Conservation (phyloP, 2,113 vertebrate genomes). For the Uria lomvia region DNA sequence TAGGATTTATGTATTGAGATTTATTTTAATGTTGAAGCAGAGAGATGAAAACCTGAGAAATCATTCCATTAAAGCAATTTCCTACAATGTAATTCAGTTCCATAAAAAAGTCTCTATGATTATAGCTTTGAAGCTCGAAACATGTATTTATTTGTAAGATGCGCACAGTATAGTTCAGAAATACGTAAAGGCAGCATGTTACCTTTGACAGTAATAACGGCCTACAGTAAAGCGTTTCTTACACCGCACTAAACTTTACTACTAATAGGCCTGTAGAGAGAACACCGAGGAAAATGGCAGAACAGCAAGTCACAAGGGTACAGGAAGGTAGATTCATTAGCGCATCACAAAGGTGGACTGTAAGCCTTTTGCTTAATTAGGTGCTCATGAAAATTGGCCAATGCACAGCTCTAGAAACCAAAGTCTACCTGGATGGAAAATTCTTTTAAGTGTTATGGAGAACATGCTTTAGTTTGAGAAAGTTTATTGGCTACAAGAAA, state of each 20-base stretch:
- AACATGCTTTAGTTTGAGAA: background rate
- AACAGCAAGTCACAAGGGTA: background rate
- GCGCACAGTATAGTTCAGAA: background rate
- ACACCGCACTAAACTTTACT: background rate
- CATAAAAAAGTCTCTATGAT: slow-evolving; percentile 36
- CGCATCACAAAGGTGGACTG: background rate
- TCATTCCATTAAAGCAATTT: slow-evolving; percentile 50
- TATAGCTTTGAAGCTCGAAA: slow-evolving; percentile 32
- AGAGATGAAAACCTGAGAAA: slow-evolving; percentile 51
- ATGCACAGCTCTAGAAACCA: background rate
- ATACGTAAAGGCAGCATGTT: background rate
- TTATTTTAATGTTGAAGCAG: slow-evolving; percentile 14
- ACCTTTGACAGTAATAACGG: background rate
- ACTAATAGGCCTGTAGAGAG: background rate
- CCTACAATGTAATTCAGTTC: slow-evolving; percentile 26
- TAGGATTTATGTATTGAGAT: background rate
- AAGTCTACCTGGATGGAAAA: background rate
- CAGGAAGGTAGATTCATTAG: background rate
- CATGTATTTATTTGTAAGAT: slow-evolving; percentile 35
- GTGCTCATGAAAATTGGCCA: background rate
- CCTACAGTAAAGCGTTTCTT: background rate
- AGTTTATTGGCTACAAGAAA: background rate
- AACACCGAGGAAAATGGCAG: background rate
- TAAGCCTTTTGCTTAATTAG: background rate
- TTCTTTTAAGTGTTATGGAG: background rate